Base-by-base conservation (phyloP, 2,797 vertebrate genomes). In the Menidia menidia region DNA sequence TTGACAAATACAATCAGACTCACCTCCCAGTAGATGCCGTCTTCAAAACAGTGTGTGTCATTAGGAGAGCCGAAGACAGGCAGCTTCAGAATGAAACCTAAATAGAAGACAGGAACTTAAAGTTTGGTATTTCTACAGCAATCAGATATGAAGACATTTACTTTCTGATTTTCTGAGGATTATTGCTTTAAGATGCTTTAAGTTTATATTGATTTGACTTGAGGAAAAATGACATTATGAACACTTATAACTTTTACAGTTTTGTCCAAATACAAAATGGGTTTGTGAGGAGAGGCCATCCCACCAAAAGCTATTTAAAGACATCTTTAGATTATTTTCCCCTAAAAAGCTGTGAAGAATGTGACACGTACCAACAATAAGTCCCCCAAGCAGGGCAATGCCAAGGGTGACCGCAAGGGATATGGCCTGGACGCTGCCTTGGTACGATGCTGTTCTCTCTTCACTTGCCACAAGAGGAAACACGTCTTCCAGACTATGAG, bases 11-110 rank as follows among this genome's bases (percentile, higher is more conserved):
- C 4, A 0, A 6, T n/a, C 3, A 0, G 3, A 64, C 92, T 87
- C 78, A 98, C 97, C 96, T 98, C 96, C 93, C 94, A 95, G 84
- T 95, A 95, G 74, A 94, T 53, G 48, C 66, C 68, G 87, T 95
- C 96, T 59, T 96, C 96, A 1, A 53, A 94, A 88, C 91, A 91
- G 33, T 82, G 84, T 2, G 75, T 62, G 47, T 95, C 95, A 1
- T 88, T 62, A 4, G 95, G 92, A 1, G 93, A 52, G 0, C 94
- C 95, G 50, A 94, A 91, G 50, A 85, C 10, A 0, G 93, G 94
- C n/a, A 87, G 56, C 86, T 91, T 96, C 87, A 98, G 68, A 64
- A 97, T 65, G 50, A 93, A 86, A 42, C 97, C 97, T 98, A 54
- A 63, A 16, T 1, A 15, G 2, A n/a, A 65, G 19, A 16, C 11